These are phyloP conservation scores for Denticeps clupeoides DNA, from an alignment of 2,797 vertebrate genomes.

Conservation along the genomic window DNA sequence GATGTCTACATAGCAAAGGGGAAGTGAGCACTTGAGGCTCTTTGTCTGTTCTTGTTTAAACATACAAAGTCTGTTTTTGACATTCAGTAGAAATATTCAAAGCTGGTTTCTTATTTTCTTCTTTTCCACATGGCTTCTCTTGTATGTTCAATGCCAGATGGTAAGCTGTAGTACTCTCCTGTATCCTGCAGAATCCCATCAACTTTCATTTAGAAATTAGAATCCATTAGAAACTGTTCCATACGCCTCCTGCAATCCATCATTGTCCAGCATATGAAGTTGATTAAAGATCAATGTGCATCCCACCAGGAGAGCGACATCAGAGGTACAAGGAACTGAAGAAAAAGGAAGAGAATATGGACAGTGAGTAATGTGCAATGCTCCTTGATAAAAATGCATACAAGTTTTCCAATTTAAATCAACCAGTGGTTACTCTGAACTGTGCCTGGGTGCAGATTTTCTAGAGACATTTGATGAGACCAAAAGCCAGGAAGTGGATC, in stretches of 20 bases:
- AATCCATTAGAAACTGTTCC: too few species aligned
- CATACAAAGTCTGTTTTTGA: conserved; percentile 4
- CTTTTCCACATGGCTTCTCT: neutral
- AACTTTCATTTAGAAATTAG: too few species aligned
- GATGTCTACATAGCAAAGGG: conserved; percentile 2
- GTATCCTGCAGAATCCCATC: too few species aligned
- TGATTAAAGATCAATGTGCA: too few species aligned
- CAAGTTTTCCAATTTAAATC: too few species aligned
- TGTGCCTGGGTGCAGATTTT: conserved; percentile 55
- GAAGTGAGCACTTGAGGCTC: conserved; percentile 14
- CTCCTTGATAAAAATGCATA: too few species aligned
- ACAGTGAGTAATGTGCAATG: conserved; percentile 89
- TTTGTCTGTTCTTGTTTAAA: conserved; percentile 5
- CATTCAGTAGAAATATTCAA: neutral
- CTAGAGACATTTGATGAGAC: conserved; percentile 70
- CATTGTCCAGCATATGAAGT: too few species aligned
- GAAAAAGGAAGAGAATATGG: conserved; percentile 82
- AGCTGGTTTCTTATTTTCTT: conserved; percentile 1
- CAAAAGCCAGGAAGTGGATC: conserved; percentile 62
- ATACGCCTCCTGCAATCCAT: too few species aligned
- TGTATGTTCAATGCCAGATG: conserved; percentile 37
- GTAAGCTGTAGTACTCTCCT: too few species aligned
- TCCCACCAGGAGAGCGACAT: conserved; percentile 72
- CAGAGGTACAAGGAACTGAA: conserved; percentile 88
- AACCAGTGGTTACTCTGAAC: too few species aligned